Evolutionary conservation across 2,113 vertebrate genomes (phyloP).

Genomic region (Miniopterus natalensis): DNA sequence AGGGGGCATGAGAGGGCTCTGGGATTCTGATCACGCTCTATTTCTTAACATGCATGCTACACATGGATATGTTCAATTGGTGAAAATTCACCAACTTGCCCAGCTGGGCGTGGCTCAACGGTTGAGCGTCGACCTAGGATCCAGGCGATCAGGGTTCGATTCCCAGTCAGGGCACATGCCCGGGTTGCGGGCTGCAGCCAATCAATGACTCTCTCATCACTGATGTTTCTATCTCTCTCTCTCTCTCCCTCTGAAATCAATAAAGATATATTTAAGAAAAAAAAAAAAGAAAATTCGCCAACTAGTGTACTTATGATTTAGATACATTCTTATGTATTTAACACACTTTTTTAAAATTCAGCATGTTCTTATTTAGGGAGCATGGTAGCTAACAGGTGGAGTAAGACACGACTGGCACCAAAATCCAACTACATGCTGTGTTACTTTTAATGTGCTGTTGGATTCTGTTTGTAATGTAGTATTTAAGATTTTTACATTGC

Average conservation of each 20-base stretch:
- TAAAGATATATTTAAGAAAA: too few species aligned
- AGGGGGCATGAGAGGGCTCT: neutral
- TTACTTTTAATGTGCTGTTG: neutral
- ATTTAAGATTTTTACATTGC: neutral
- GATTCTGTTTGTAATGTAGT: constrained; percentile 7
- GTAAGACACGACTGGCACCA: neutral
- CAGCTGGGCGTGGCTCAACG: too few species aligned
- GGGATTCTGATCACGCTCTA: neutral
- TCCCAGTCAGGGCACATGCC: too few species aligned
- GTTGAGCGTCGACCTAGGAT: too few species aligned
- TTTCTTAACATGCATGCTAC: neutral
- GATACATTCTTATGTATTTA: neutral
- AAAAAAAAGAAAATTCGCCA: neutral
- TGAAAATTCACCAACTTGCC: neutral
- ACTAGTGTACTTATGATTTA: neutral
- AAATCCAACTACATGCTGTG: neutral
- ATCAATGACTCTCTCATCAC: too few species aligned
- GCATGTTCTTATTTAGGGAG: neutral
- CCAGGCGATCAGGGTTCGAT: too few species aligned
- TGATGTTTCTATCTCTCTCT: too few species aligned
- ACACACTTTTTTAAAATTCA: neutral
- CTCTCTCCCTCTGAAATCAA: too few species aligned
- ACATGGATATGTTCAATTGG: neutral
- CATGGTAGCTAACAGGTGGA: neutral
- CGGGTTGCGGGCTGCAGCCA: too few species aligned